These are phyloP conservation scores for Drosophila eohydei DNA, from an alignment of 2,888 invertebrate species.

Conservation along the genomic window DNA sequence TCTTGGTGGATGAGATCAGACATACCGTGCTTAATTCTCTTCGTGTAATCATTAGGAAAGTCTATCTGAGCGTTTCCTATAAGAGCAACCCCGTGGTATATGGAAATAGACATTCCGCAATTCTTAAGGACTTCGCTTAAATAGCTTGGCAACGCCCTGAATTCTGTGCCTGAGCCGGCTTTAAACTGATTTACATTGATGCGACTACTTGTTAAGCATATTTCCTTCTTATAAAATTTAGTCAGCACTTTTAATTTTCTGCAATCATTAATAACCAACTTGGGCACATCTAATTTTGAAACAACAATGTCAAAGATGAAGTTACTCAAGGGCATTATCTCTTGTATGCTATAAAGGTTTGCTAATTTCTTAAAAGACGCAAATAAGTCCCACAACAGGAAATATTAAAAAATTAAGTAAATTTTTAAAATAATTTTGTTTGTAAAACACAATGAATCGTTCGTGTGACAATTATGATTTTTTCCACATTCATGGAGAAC, in stretches of 20 bases:
- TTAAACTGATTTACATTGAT: conserved; percentile 77
- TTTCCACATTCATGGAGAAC: background rate
- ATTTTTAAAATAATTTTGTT: conserved; percentile 7
- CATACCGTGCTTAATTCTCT: conserved; percentile 49
- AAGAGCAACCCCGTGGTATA: conserved; percentile 41
- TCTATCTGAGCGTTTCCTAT: conserved; percentile 63
- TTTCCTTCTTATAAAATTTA: conserved; percentile 50
- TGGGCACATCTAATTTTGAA: conserved; percentile 52
- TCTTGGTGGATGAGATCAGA: conserved; percentile 58
- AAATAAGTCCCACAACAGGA: background rate
- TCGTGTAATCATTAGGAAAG: conserved; percentile 66
- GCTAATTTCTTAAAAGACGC: background rate
- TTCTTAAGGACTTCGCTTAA: conserved; percentile 52
- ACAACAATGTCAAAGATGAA: conserved; percentile 74
- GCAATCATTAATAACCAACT: conserved; percentile 35
- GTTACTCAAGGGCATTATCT: conserved; percentile 9
- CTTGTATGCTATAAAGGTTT: background rate
- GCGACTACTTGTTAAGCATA: conserved; percentile 69
- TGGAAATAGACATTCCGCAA: conserved; percentile 64
- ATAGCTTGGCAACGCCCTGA: conserved; percentile 44
- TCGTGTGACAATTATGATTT: conserved; percentile 18
- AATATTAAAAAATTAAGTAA: conserved; percentile 12
- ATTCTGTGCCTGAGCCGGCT: conserved; percentile 58
- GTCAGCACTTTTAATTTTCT: conserved; percentile 55
- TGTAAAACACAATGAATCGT: conserved; percentile 1